A percentile compares a stretch with the other conserved stretches of the same genome.
Evolutionary conservation across 2,888 invertebrate genomes (phyloP).

Genomic region (Hypsopygia costalis): DNA sequence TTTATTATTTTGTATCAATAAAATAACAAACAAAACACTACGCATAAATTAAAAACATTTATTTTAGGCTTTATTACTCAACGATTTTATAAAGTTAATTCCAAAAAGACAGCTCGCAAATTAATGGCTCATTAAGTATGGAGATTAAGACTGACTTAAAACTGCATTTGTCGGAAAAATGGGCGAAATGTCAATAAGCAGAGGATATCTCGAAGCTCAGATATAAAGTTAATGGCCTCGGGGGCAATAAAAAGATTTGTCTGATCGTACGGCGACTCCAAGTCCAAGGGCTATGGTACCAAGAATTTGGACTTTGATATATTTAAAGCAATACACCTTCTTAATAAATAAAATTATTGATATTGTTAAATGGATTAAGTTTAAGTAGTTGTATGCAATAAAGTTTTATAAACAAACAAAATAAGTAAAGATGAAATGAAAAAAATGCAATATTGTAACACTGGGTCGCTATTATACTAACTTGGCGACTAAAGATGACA

Average conservation of each 20-base stretch:
- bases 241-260: slow-evolving; percentile 46
- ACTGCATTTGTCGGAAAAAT: slow-evolving; percentile 27
- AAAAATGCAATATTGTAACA: too few species aligned
- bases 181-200: slow-evolving; percentile 46
- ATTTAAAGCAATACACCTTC: too few species aligned
- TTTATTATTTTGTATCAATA: too few species aligned
- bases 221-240: slow-evolving; percentile 49
- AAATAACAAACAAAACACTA: too few species aligned
- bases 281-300: slow-evolving; percentile 25
- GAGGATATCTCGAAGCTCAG: slow-evolving; percentile 50
- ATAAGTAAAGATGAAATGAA: too few species aligned
- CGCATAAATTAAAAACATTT: background rate
- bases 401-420: too few species aligned
- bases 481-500: too few species aligned
- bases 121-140: slow-evolving; percentile 30
- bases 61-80: slow-evolving; percentile 6
- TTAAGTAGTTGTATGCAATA: too few species aligned
- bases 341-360: too few species aligned
- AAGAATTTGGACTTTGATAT: too few species aligned
- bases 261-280: slow-evolving; percentile 26
- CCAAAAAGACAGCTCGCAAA: slow-evolving; percentile 22
- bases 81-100: slow-evolving; percentile 2
- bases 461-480: too few species aligned
- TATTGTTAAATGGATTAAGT: too few species aligned
- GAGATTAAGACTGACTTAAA: slow-evolving; percentile 17